Conservation (phyloP, 2,113 vertebrate species). For the Ellobius talpinus region DNA sequence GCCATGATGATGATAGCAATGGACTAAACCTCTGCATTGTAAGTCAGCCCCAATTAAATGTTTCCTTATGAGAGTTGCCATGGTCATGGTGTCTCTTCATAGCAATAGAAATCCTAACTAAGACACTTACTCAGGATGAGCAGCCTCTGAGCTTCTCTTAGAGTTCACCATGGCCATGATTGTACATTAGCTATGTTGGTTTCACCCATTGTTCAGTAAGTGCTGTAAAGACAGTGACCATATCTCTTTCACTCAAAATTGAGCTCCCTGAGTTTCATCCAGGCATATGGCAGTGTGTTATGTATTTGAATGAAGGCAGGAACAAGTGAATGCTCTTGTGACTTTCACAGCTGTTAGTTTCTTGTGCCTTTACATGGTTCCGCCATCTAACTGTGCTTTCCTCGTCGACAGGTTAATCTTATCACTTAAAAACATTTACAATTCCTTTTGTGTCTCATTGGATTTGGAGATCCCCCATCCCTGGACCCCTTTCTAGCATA, state of each 20-base stretch:
- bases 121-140: not conserved
- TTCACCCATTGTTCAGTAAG: not conserved
- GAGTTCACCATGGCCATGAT: not conserved
- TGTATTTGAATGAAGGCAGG: too few relatives aligned
- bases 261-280: not conserved
- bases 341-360: not conserved
- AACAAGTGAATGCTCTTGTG: rapidly evolving
- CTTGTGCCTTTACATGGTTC: not conserved
- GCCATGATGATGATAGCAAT: not conserved
- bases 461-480: not conserved
- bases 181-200: not conserved
- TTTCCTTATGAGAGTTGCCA: not conserved
- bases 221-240: too few relatives aligned
- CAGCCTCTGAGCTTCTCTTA: not conserved
- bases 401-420: not conserved
- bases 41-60: not conserved
- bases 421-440: not conserved
- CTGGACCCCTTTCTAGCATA: not conserved
- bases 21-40: not conserved
- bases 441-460: rapidly evolving
- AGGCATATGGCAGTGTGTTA: not conserved
- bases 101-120: not conserved
- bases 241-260: not conserved
- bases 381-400: too few relatives aligned
- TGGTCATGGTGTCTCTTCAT: not conserved